These are phyloP conservation scores for Cheilosia scutellata DNA, from an alignment of 2,888 invertebrate genomes.

Conservation along the genomic window DNA sequence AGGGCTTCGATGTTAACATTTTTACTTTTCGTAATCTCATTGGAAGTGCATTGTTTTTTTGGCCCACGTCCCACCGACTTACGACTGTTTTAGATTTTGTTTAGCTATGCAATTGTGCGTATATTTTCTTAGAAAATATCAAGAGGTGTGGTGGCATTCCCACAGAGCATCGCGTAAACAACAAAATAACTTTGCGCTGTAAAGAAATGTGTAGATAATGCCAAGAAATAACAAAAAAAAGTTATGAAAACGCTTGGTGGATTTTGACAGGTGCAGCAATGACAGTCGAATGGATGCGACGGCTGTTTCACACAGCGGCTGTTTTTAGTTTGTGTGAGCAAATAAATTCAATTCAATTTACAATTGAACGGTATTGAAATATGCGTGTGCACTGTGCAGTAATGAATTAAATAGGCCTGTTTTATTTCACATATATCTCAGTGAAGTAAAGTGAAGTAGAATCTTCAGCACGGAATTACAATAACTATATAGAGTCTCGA, in stretches of 20 bases:
- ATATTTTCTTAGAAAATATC: constrained; percentile 45
- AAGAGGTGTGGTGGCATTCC: constrained; percentile 25
- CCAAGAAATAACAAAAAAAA: constrained; percentile 60
- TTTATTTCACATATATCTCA: too few relatives aligned
- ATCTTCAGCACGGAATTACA: too few relatives aligned
- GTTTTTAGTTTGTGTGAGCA: not conserved
- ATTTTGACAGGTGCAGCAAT: not conserved
- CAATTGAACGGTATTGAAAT: not conserved
- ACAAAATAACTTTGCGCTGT: constrained; percentile 45
- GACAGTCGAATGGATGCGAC: constrained; percentile 3
- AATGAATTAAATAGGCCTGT: too few relatives aligned
- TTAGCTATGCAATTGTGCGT: constrained; percentile 44
- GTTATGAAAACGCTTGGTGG: constrained; percentile 8
- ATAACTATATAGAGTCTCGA: too few relatives aligned
- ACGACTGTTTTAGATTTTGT: not conserved
- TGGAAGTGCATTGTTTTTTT: constrained; percentile 64
- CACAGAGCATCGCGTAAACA: constrained; percentile 50
- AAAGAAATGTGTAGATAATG: constrained; percentile 9
- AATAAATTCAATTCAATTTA: not conserved
- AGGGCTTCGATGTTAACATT: constrained; percentile 81
- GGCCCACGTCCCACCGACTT: not conserved
- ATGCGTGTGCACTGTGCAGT: too few relatives aligned
- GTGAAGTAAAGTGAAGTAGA: too few relatives aligned
- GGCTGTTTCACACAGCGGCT: constrained; percentile 25
- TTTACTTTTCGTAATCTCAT: constrained; percentile 79